A percentile compares a stretch with the other conserved stretches of the same genome.
These are phyloP conservation scores for Dolichomitus sp. DNA, from an alignment of 2,888 invertebrate genomes.

Conservation along the genomic window DNA sequence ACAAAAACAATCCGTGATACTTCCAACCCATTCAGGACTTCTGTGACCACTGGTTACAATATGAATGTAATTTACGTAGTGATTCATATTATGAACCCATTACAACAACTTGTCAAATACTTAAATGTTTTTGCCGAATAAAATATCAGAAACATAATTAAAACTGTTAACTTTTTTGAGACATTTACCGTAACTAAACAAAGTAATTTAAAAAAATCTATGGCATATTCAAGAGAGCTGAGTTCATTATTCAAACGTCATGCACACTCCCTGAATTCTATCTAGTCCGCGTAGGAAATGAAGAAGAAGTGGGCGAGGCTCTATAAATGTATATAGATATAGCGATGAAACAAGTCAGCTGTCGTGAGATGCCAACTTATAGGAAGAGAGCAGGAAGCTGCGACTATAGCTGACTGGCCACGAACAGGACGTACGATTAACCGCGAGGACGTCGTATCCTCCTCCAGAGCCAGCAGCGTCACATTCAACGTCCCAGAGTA, in stretches of 20 bases:
- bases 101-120: too few species aligned
- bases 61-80: too few species aligned
- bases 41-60: too few species aligned
- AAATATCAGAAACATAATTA: too few species aligned
- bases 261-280: neutral
- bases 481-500: constrained; percentile 17
- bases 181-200: neutral
- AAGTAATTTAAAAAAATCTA: neutral
- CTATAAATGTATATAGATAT: constrained; percentile 10
- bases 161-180: neutral
- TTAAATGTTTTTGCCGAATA: too few species aligned
- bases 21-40: too few species aligned
- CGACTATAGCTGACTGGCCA: constrained; percentile 55
- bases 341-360: constrained; percentile 7
- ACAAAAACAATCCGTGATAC: too few species aligned
- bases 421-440: constrained; percentile 62
- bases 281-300: constrained; percentile 4
- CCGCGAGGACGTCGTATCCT: constrained; percentile 46
- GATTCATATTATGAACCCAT: too few species aligned
- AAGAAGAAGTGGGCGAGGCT: neutral
- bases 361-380: constrained; percentile 53
- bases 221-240: neutral
- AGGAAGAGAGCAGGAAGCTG: constrained; percentile 50
- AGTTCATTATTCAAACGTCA: neutral
- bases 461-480: constrained; percentile 9